Conservation (phyloP, 2,888 invertebrate species). For the Eristalinus sepulchralis region DNA sequence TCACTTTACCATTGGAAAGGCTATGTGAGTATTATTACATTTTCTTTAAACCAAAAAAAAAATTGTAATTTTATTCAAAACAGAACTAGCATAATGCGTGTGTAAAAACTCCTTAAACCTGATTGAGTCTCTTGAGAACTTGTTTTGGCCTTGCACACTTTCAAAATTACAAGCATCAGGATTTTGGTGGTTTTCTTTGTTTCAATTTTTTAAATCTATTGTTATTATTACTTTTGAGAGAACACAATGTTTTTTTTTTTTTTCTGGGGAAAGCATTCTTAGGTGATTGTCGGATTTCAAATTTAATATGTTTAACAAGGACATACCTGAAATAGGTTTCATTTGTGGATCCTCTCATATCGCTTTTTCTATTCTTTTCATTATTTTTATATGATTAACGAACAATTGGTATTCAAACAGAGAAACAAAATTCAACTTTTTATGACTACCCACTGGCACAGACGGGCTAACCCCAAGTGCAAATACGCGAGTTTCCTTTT, state of each 20-base stretch:
- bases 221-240: background rate
- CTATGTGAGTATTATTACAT: conserved; percentile 77
- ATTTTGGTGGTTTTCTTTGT: conserved; percentile 49
- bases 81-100: conserved; percentile 19
- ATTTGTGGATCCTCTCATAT: too few species aligned
- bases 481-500: too few species aligned
- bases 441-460: too few species aligned
- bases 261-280: background rate
- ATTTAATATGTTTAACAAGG: too few species aligned
- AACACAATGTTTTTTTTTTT: background rate
- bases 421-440: too few species aligned
- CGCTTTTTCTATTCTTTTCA: too few species aligned
- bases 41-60: conserved; percentile 47
- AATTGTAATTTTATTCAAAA: conserved; percentile 36
- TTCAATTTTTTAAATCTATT: background rate
- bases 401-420: too few species aligned
- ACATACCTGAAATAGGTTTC: too few species aligned
- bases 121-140: conserved; percentile 7
- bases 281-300: background rate
- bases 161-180: conserved; percentile 51
- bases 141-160: conserved; percentile 41
- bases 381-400: too few species aligned
- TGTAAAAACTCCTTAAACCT: conserved; percentile 56
- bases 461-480: too few species aligned
- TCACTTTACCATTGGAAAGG: conserved; percentile 80